Conservation (phyloP, 2,797 vertebrate genomes). For the Florisuga fusca region DNA sequence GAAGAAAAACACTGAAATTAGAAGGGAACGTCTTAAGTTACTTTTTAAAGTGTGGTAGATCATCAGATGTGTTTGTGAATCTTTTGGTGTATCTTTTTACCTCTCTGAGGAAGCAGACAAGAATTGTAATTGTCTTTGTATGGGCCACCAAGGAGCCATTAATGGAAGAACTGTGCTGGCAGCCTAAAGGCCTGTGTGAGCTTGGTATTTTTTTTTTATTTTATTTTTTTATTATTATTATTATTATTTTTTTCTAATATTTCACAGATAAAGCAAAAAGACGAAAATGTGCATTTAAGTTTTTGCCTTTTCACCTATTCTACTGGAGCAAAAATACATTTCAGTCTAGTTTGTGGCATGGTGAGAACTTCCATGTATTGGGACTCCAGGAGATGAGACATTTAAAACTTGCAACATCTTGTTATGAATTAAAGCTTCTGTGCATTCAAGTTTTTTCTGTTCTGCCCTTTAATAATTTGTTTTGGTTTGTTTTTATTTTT, state of each 20-base stretch:
- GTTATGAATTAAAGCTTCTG: not conserved
- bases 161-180: not conserved
- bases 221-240: no score
- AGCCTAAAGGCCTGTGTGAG: not conserved
- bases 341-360: not conserved
- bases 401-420: not conserved
- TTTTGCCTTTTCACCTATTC: not conserved
- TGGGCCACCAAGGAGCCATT: not conserved
- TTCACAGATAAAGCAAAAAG: not conserved
- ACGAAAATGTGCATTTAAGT: not conserved
- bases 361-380: not conserved
- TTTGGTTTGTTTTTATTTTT: not conserved
- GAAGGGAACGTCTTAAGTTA: not conserved
- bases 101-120: not conserved
- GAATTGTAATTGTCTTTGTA: not conserved
- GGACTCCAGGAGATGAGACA: not conserved
- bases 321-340: not conserved
- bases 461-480: not conserved
- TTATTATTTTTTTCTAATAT: not conserved
- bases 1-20: not conserved
- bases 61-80: not conserved
- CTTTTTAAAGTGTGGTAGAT: not conserved
- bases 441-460: not conserved
- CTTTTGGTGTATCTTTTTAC: not conserved
- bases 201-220: not conserved